Conservation (phyloP, 2,888 invertebrate genomes). For the Noctua comes region DNA sequence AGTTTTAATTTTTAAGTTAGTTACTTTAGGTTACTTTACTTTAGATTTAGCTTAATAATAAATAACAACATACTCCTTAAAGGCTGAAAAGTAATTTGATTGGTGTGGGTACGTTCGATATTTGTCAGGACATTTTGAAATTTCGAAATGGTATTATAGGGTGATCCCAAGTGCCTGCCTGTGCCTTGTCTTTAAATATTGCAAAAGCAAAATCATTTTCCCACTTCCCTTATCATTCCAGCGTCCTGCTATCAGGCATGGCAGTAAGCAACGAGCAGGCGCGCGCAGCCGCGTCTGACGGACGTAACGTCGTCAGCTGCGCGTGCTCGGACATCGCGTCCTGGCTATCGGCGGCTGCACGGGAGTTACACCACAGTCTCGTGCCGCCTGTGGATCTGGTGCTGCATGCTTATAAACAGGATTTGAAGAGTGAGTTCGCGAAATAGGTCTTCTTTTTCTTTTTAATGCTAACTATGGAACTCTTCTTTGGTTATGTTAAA, state of each 20-base stretch:
- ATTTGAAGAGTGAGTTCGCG: constrained; percentile 79
- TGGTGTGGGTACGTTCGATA: no score
- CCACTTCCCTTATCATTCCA: constrained; percentile 62
- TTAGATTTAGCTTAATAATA: no score
- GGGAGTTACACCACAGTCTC: constrained; percentile 83
- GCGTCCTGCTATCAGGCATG: constrained; percentile 85
- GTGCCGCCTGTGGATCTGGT: constrained; percentile 86
- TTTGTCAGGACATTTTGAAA: no score
- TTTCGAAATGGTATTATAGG: not conserved
- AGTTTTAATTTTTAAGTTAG: no score
- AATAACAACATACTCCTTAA: no score
- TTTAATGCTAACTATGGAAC: not conserved
- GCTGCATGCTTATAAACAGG: constrained; percentile 83
- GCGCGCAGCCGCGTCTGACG: constrained; percentile 75
- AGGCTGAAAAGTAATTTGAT: no score
- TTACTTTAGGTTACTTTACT: no score
- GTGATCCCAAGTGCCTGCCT: no score
- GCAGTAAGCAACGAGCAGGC: constrained; percentile 86
- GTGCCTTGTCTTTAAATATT: no score
- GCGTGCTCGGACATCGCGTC: constrained; percentile 84
- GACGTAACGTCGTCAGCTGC: constrained; percentile 81
- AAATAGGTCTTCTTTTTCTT: not conserved
- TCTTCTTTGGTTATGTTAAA: not conserved
- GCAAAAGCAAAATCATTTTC: not conserved
- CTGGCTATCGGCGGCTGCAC: constrained; percentile 83